A percentile compares a stretch with the other conserved stretches of the same genome.
phyloP scores from a whole-genome alignment of 2,113 vertebrate species.

The Oncorhynchus nerka region DNA sequence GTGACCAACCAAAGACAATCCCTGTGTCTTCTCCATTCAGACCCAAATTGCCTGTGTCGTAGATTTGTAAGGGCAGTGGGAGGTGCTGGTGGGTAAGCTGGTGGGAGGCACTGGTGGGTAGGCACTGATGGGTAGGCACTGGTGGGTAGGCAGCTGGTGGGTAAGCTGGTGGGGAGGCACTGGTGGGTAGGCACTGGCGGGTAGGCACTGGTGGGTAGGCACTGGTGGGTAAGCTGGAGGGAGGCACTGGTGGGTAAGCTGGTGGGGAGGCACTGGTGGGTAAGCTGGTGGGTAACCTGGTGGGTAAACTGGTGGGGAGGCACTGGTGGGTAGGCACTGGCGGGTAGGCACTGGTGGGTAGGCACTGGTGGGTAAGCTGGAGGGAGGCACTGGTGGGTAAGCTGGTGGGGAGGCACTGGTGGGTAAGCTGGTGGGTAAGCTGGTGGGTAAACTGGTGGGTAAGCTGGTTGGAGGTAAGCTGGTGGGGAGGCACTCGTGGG shows the following conservation, averaged over 20 bases:
- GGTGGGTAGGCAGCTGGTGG: constrained; percentile 59
- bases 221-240: not conserved
- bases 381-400: constrained; percentile 45
- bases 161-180: no score
- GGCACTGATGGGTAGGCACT: constrained; percentile 64
- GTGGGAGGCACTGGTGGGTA: constrained; percentile 25
- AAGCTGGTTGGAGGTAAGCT: no score
- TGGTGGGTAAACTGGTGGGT: constrained; percentile 46
- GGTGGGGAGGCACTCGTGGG: constrained; percentile 54
- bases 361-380: constrained; percentile 61
- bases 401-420: no score
- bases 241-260: no score
- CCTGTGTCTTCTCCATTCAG: constrained; percentile 58
- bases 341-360: constrained; percentile 2
- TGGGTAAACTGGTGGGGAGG: not conserved
- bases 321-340: constrained; percentile 39
- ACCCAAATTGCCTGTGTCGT: constrained; percentile 70
- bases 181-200: no score
- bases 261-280: constrained; percentile 30
- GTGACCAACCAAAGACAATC: constrained; percentile 59
- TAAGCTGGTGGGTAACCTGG: no score
- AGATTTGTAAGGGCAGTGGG: constrained; percentile 42
- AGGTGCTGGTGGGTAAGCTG: constrained; percentile 57
- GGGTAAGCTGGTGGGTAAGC: no score
- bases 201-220: no score